Percentiles rank a stretch among this genome's conserved stretches.
Conservation (phyloP, 2,888 invertebrate genomes). For the Oxystoma pomonae region DNA sequence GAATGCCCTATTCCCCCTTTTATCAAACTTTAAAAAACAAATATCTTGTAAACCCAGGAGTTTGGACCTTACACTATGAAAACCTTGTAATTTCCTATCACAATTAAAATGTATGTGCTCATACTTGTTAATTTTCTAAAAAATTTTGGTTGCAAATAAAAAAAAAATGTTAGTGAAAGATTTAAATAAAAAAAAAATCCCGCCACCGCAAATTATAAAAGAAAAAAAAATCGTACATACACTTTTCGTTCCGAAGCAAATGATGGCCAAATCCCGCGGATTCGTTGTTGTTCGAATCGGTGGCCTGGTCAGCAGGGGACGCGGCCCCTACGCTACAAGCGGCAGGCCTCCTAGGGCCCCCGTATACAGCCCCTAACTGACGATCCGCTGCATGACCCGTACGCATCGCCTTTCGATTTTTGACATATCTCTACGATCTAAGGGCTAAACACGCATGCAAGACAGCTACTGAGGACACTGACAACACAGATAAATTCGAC, state of each 20-base stretch:
- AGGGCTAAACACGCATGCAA: not conserved
- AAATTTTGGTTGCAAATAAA: no score
- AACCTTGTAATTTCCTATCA: no score
- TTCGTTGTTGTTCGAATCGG: conserved; percentile 24
- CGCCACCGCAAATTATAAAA: no score
- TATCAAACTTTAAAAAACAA: no score
- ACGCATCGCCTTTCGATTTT: not conserved
- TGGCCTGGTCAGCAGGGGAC: conserved; percentile 11
- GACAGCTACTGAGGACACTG: not conserved
- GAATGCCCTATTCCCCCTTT: no score
- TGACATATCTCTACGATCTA: not conserved
- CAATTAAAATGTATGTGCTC: no score
- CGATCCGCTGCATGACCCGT: not conserved
- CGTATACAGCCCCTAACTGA: not conserved
- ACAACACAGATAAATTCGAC: no score
- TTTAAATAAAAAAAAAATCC: no score
- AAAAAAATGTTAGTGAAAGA: no score
- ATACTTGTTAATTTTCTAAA: no score
- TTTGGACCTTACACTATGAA: no score
- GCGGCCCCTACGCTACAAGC: not conserved
- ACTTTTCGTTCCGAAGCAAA: conserved; percentile 10
- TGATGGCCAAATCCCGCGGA: conserved; percentile 21
- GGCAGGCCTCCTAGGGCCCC: not conserved
- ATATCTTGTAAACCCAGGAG: no score
- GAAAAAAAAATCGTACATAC: conserved; percentile 17